A percentile compares a stretch with the other conserved stretches of the same genome.
Evolutionary conservation across 37 sponge, comb jelly and placozoan genomes (phyloP).

Genomic region (Geodia barretti): DNA sequence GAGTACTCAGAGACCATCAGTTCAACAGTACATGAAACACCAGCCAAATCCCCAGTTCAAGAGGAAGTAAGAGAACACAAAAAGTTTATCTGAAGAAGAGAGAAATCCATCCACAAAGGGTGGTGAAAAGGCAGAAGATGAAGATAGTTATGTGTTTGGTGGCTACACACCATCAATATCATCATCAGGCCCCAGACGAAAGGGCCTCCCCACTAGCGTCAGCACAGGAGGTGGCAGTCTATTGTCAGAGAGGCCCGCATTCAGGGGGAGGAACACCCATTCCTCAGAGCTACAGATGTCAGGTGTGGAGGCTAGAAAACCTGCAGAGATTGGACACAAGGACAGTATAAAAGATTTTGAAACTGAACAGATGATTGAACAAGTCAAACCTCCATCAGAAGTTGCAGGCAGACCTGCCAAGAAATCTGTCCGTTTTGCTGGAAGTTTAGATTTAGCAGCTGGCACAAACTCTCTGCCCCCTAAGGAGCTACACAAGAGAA

Average conservation of each 20-base stretch:
- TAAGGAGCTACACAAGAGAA: background rate
- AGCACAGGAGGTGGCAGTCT: background rate
- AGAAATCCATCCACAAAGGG: background rate
- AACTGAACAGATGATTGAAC: background rate
- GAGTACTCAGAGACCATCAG: constrained; percentile 21
- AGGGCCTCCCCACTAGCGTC: background rate
- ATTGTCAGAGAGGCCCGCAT: background rate
- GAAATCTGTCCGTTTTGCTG: constrained; percentile 70
- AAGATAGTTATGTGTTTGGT: constrained; percentile 61
- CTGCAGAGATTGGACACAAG: too few species aligned
- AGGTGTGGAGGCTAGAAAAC: too few species aligned
- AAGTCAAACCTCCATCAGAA: background rate
- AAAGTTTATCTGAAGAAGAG: background rate
- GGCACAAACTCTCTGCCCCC: constrained; percentile 17
- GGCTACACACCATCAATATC: constrained; percentile 52
- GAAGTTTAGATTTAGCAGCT: too few species aligned
- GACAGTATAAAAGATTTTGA: background rate
- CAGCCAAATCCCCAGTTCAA: background rate
- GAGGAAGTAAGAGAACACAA: background rate
- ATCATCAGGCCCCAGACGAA: background rate
- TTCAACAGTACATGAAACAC: background rate
- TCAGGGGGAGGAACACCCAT: constrained; percentile 13
- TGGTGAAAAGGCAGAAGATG: background rate
- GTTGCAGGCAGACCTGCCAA: constrained; percentile 27
- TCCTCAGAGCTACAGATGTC: too few species aligned